A percentile compares a stretch with the other conserved stretches of the same genome.
Conservation (phyloP, 2,888 invertebrate genomes). For the Amphipoea oculea region DNA sequence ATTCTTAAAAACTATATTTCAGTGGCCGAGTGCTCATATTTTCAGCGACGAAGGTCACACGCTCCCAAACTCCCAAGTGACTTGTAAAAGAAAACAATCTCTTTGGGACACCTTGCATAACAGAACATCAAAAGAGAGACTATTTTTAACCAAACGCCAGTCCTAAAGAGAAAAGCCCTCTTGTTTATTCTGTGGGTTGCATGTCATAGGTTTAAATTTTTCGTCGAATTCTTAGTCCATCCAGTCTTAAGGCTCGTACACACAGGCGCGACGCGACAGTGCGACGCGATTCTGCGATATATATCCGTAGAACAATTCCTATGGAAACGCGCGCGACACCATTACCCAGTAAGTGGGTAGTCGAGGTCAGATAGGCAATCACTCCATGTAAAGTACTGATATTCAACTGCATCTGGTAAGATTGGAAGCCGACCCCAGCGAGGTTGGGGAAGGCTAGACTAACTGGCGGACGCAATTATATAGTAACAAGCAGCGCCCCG, state of each 20-base stretch:
- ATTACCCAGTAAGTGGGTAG: neutral
- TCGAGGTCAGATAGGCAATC: neutral
- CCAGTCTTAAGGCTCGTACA: too few species aligned
- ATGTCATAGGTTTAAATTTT: neutral
- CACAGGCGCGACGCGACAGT: too few species aligned
- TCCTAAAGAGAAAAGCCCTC: conserved; percentile 4
- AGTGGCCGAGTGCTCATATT: conserved; percentile 3
- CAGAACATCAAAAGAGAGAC: conserved; percentile 25
- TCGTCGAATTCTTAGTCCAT: too few species aligned
- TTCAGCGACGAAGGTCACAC: conserved; percentile 22
- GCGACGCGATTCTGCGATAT: too few species aligned
- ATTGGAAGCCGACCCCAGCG: neutral
- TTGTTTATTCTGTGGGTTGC: neutral
- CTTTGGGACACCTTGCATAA: conserved; percentile 16
- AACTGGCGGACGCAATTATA: too few species aligned
- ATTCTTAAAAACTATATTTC: conserved; percentile 2
- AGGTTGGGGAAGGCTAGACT: neutral
- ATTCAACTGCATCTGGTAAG: neutral
- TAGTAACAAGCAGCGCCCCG: too few species aligned
- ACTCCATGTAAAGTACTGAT: neutral
- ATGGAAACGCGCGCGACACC: too few species aligned
- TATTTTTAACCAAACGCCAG: conserved; percentile 42
- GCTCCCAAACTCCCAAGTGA: neutral
- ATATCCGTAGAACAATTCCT: too few species aligned
- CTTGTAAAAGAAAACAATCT: conserved; percentile 30